These are phyloP conservation scores for Eretmocerus hayati DNA, from an alignment of 2,888 invertebrate genomes.

Conservation along the genomic window DNA sequence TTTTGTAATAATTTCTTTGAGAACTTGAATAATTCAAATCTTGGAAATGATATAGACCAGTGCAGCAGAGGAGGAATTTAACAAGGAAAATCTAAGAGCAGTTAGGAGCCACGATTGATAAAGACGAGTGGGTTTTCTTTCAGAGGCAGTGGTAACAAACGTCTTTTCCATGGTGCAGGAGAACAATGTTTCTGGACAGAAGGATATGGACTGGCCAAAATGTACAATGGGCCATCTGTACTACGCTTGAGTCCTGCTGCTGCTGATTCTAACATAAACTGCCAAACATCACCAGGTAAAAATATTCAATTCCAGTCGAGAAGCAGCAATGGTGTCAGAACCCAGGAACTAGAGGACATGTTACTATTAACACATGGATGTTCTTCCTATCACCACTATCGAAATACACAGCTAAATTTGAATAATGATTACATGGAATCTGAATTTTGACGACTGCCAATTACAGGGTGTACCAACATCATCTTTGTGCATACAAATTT, in stretches of 20 bases:
- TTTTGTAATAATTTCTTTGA: too few species aligned
- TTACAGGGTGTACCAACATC: neutral
- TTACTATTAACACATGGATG: conserved; percentile 61
- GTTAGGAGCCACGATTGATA: conserved; percentile 11
- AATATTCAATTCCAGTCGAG: conserved; percentile 24
- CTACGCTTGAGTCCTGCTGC: conserved; percentile 24
- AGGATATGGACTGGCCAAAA: conserved; percentile 30
- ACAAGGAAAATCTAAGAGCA: conserved; percentile 10
- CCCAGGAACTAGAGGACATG: conserved; percentile 48
- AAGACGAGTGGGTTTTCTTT: conserved; percentile 33
- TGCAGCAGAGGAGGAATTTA: conserved; percentile 1
- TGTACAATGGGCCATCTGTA: conserved; percentile 33
- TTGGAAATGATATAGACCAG: too few species aligned
- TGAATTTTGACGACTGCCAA: conserved; percentile 13
- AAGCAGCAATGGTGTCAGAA: conserved; percentile 11
- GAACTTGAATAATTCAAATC: too few species aligned
- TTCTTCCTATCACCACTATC: conserved; percentile 50
- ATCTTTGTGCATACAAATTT: neutral
- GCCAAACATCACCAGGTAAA: conserved; percentile 12
- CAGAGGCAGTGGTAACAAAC: conserved; percentile 41
- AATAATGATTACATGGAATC: conserved; percentile 10
- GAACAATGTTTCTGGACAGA: conserved; percentile 15
- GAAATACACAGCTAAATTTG: conserved; percentile 3
- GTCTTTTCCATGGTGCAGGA: conserved; percentile 32
- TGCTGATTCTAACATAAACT: conserved; percentile 14